phyloP scores from a whole-genome alignment of 2,113 vertebrate genomes.

The Rhabdomys dilectus region DNA sequence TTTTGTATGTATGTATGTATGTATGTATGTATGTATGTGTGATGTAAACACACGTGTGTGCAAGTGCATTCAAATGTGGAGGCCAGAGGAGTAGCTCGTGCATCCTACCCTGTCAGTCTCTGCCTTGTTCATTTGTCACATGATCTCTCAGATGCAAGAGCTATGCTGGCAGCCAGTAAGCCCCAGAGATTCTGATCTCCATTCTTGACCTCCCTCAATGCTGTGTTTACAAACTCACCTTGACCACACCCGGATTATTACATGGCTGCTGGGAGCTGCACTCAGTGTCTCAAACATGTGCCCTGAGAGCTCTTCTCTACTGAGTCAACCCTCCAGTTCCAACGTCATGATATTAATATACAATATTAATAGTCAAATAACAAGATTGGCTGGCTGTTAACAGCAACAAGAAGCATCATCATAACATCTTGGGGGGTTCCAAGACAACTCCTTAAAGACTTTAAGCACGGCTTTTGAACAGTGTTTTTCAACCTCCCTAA shows the following conservation, averaged over 20 bases:
- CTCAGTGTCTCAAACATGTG: neutral
- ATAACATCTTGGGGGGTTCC: neutral
- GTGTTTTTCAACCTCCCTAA: neutral
- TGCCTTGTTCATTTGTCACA: neutral
- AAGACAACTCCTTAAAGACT: neutral
- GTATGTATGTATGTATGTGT: neutral
- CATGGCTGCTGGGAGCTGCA: neutral
- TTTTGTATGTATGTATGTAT: neutral
- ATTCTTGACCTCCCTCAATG: neutral
- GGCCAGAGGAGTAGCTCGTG: no score
- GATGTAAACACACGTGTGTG: neutral
- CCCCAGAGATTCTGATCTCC: no score
- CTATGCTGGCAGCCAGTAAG: neutral
- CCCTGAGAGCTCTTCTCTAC: neutral
- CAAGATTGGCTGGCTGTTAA: neutral
- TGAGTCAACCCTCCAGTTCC: slow-evolving; percentile 40
- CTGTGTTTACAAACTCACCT: neutral
- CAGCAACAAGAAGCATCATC: neutral
- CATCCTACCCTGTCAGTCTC: neutral
- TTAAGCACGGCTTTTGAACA: neutral
- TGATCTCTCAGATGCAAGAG: neutral
- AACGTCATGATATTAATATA: slow-evolving; percentile 66
- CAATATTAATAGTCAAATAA: neutral
- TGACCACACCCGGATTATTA: no score
- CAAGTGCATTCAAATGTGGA: neutral